phyloP scores from a whole-genome alignment of 2,113 vertebrate species.

The Odocoileus virginianus region DNA sequence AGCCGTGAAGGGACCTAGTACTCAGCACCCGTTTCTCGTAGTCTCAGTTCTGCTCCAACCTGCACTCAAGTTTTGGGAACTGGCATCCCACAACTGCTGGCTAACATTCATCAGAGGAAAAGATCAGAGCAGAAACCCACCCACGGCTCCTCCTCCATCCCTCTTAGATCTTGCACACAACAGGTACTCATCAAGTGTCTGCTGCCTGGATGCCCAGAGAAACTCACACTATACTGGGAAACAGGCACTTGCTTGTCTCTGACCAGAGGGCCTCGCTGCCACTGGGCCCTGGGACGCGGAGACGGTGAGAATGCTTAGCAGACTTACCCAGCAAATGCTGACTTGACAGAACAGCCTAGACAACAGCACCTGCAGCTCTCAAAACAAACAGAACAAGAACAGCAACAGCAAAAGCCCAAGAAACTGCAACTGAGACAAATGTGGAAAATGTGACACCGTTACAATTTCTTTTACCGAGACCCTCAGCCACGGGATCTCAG shows the following conservation, averaged over 20 bases:
- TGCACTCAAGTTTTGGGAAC: not conserved
- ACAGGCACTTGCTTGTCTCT: accelerated
- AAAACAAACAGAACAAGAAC: not conserved
- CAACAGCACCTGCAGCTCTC: accelerated
- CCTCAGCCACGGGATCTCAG: not conserved
- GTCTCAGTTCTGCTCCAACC: not conserved
- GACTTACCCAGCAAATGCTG: not conserved
- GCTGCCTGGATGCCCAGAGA: not conserved
- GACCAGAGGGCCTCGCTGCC: accelerated
- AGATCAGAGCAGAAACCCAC: accelerated
- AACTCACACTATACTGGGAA: accelerated
- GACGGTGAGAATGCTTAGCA: accelerated
- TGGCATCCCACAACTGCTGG: not conserved
- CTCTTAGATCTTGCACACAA: accelerated
- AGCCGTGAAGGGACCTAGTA: accelerated
- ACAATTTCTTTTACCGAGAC: not conserved
- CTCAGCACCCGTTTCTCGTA: not conserved
- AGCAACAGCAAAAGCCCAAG: not conserved
- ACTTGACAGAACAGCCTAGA: accelerated
- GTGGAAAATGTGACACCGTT: not conserved
- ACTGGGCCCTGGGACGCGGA: accelerated
- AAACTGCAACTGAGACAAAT: not conserved
- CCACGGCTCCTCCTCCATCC: not conserved
- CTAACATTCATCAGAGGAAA: not conserved
- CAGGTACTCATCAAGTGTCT: accelerated